phyloP scores from a whole-genome alignment of 1,140 invertebrate species.

The Pentalonia nigronervosa region DNA sequence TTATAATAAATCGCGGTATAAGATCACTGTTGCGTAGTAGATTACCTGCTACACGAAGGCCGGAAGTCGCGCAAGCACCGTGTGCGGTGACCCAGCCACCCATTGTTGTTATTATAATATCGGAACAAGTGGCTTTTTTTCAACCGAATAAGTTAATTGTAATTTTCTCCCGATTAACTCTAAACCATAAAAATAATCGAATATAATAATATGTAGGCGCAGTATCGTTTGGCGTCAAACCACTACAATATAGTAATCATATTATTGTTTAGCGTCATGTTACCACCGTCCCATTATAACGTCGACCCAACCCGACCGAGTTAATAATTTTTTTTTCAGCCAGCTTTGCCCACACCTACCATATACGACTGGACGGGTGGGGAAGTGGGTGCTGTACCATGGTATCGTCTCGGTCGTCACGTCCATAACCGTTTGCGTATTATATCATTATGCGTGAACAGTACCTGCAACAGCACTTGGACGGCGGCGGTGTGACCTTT shows the following conservation, averaged over 20 bases:
- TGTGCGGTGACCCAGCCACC: no score
- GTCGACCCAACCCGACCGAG: neutral
- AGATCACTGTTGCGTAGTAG: no score
- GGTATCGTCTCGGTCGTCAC: no score
- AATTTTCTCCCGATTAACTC: no score
- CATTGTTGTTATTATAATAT: no score
- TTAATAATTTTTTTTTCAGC: neutral
- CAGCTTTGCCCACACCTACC: neutral
- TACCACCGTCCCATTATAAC: no score
- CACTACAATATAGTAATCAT: no score
- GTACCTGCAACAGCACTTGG: slow-evolving; percentile 79
- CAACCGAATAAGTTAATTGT: no score
- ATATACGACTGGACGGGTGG: neutral
- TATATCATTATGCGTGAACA: no score
- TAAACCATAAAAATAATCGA: neutral
- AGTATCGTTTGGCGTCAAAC: neutral
- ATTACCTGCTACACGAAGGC: neutral
- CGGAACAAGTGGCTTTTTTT: no score
- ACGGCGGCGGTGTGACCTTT: slow-evolving; percentile 86
- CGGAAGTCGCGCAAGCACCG: neutral
- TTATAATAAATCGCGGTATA: neutral
- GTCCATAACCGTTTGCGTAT: neutral
- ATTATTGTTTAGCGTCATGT: no score
- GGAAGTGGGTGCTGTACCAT: neutral
- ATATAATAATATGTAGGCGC: neutral